A percentile compares a stretch with the other conserved stretches of the same genome.
Evolutionary conservation across 2,113 vertebrate species (phyloP).

Genomic region (Actenoides hombroni): DNA sequence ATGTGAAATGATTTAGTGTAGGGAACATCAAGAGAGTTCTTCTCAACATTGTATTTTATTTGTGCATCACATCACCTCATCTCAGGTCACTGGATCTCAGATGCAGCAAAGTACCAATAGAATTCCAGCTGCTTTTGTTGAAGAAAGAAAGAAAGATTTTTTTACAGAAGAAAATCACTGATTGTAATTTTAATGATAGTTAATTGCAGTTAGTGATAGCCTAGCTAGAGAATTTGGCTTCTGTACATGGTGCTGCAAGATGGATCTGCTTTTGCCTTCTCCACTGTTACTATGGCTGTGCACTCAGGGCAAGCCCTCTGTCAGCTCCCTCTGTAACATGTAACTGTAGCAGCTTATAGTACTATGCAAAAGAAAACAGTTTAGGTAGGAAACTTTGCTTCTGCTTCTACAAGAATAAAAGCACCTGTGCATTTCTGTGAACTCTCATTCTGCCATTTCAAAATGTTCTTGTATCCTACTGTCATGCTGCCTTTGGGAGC

Average conservation of each 20-base stretch:
- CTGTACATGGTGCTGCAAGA: not conserved
- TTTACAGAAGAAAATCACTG: not conserved
- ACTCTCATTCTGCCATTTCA: not conserved
- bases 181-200: not conserved
- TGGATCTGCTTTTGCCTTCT: not conserved
- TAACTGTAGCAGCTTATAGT: not conserved
- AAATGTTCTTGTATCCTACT: not conserved
- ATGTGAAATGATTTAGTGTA: not conserved
- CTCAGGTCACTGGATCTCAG: not conserved
- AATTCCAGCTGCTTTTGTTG: not conserved
- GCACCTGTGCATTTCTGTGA: not conserved
- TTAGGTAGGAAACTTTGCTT: not conserved
- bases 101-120: not conserved
- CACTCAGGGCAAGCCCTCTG: not conserved
- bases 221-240: not conserved
- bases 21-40: not conserved
- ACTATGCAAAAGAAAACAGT: not conserved
- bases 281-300: not conserved
- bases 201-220: not conserved
- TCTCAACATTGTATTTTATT: not conserved
- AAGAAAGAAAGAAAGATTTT: not conserved
- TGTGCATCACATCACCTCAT: not conserved
- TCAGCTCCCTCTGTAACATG: not conserved
- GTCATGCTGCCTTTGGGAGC: not conserved
- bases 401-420: not conserved